Base-by-base conservation (phyloP, 64 coral and sea anemone genomes). In the Pachyseris speciosa region DNA sequence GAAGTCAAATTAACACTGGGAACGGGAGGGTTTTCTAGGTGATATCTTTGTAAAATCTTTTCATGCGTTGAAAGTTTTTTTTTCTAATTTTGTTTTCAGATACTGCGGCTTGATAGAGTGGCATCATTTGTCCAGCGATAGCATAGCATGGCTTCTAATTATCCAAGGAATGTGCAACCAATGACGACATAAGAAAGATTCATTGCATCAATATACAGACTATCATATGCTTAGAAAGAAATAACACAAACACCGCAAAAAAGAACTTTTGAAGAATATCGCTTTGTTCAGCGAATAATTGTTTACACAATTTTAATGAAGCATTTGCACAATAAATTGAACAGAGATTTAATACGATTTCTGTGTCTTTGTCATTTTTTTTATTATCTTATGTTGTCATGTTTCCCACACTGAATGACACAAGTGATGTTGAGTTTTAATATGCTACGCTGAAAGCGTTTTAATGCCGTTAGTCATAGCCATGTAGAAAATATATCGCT, bases 341-440 rank as follows among this genome's bases (percentile, higher is more conserved):
- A 58, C 34, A 81, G 17, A 81, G 16, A 61, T 81, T 81, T 81
- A 81, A 81, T 63, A 81, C 37, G 52, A 81, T 63, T 26, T 79
- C 30, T 59, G 53, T 61, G 53, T 81, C 33, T 4, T 41, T 37
- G 33, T 6, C 7, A 34, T 24, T 63, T 39, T 36, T 13, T 12
- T 32, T 34, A 39, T 36, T 25, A 61, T 61, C 58, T 9, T 9
- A 4, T 61, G 5, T 5, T 25, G 27, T 61, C 58, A 57, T 17
- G 10, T 61, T 2, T 7, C 27, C n/a, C 58, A 61, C 4, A 25
- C 5, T 9, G 12, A 25, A 25, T n/a, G n/a, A n/a, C n/a, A n/a
- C n/a, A n/a, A n/a, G n/a, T n/a, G n/a, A n/a, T n/a, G n/a, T n/a
- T n/a, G n/a, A n/a, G n/a, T n/a, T n/a, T n/a, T n/a, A n/a, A n/a